phyloP scores from a whole-genome alignment of 2,888 invertebrate genomes.

The Ferdinandea cuprea region DNA sequence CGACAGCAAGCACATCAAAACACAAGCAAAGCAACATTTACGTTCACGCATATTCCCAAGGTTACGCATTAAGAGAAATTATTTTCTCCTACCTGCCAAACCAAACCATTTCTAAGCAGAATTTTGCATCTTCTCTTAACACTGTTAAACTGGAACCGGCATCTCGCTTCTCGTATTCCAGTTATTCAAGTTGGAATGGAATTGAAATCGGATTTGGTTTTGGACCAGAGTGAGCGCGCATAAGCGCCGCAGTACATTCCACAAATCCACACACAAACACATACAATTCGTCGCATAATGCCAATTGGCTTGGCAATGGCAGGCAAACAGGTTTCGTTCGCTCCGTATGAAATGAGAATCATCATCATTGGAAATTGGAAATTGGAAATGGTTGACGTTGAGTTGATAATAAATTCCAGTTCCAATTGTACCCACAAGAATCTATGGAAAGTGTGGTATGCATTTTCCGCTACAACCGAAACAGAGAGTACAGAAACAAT shows the following conservation, averaged over 20 bases:
- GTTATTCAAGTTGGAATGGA: background rate
- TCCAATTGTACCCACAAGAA: background rate
- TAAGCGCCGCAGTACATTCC: background rate
- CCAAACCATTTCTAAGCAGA: background rate
- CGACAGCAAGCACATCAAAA: no score
- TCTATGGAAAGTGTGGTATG: conserved; percentile 31
- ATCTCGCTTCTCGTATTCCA: conserved; percentile 14
- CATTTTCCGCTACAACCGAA: conserved; percentile 42
- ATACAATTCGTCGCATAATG: background rate
- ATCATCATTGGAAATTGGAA: no score
- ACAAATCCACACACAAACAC: conserved; percentile 22
- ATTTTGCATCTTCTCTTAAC: background rate
- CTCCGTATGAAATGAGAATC: no score
- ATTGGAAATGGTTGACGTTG: background rate
- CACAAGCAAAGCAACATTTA: no score
- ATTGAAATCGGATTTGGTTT: background rate
- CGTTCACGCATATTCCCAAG: conserved; percentile 16
- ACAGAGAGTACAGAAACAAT: no score
- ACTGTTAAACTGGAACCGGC: conserved; percentile 39
- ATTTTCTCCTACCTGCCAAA: background rate
- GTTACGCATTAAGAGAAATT: conserved; percentile 39
- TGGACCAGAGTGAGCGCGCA: no score
- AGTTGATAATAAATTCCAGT: conserved; percentile 22
- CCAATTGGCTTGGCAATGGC: background rate
- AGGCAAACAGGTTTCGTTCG: conserved; percentile 47